These are phyloP conservation scores for Patella ulyssiponensis DNA, from an alignment of 2,888 invertebrate species.

Conservation along the genomic window DNA sequence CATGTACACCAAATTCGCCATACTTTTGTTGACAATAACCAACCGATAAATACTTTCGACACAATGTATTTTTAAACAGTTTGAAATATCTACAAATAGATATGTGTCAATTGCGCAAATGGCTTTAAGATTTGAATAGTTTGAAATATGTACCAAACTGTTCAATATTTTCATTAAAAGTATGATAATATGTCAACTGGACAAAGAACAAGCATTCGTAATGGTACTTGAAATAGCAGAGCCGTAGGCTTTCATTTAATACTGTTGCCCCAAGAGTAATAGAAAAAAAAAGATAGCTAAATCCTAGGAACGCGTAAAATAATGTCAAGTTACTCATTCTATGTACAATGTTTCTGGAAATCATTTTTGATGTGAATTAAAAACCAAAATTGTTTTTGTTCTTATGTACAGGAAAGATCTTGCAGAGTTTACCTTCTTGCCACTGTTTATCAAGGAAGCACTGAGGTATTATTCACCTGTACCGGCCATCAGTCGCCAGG, in stretches of 20 bases:
- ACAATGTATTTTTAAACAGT: too few relatives aligned
- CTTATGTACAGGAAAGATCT: conserved; percentile 44
- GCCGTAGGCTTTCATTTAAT: neutral
- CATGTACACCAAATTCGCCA: too few relatives aligned
- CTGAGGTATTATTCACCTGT: conserved; percentile 49
- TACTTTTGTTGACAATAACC: too few relatives aligned
- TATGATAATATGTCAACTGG: too few relatives aligned
- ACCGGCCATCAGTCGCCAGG: conserved; percentile 44
- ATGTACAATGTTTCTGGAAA: neutral
- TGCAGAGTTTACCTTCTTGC: conserved; percentile 42
- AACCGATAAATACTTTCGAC: too few relatives aligned
- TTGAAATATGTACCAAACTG: too few relatives aligned
- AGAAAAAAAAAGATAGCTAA: neutral
- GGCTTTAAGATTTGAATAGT: too few relatives aligned
- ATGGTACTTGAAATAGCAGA: neutral
- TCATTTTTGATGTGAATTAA: neutral
- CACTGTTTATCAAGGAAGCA: conserved; percentile 53
- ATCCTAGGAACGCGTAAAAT: neutral
- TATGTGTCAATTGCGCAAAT: too few relatives aligned
- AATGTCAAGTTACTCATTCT: conserved; percentile 4
- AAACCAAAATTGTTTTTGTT: neutral
- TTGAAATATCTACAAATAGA: too few relatives aligned
- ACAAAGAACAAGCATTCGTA: too few relatives aligned
- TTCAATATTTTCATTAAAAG: too few relatives aligned
- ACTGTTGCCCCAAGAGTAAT: neutral